These are phyloP conservation scores for Geopemphigus sp. DNA, from an alignment of 1,140 invertebrate species.

Conservation along the genomic window DNA sequence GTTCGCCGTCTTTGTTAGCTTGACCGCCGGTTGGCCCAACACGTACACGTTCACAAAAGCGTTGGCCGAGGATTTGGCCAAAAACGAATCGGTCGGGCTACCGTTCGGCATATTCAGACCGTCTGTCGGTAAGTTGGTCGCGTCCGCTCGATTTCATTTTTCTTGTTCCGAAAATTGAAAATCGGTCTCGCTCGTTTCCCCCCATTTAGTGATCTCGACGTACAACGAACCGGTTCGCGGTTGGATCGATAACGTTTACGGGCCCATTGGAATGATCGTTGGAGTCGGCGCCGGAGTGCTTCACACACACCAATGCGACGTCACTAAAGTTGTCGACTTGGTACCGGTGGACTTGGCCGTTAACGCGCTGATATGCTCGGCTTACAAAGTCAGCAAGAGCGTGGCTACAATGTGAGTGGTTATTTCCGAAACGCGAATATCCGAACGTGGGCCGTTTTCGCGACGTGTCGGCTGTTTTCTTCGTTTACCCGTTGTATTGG, in stretches of 20 bases:
- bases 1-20: conserved; percentile 55
- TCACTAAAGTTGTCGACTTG: conserved; percentile 66
- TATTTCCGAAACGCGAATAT: background rate
- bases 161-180: no score
- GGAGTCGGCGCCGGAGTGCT: conserved; percentile 65
- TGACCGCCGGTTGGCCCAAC: conserved; percentile 70
- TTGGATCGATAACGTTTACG: conserved; percentile 88
- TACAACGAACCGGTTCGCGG: conserved; percentile 72
- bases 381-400: conserved; percentile 57
- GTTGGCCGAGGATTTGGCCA: conserved; percentile 71
- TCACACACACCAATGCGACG: conserved; percentile 60
- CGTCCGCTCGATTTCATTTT: background rate
- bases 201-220: conserved; percentile 71
- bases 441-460: no score
- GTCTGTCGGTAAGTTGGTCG: conserved; percentile 67
- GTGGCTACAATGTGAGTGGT: conserved; percentile 42
- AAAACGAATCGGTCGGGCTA: conserved; percentile 65
- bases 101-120: conserved; percentile 74
- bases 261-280: conserved; percentile 67
- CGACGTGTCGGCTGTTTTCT: background rate
- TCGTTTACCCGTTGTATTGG: background rate
- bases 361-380: conserved; percentile 75
- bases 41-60: conserved; percentile 84
- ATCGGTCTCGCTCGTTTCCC: no score
- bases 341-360: conserved; percentile 85